Conservation (phyloP, 2,888 invertebrate genomes). For the Deladenus siricidicola region DNA sequence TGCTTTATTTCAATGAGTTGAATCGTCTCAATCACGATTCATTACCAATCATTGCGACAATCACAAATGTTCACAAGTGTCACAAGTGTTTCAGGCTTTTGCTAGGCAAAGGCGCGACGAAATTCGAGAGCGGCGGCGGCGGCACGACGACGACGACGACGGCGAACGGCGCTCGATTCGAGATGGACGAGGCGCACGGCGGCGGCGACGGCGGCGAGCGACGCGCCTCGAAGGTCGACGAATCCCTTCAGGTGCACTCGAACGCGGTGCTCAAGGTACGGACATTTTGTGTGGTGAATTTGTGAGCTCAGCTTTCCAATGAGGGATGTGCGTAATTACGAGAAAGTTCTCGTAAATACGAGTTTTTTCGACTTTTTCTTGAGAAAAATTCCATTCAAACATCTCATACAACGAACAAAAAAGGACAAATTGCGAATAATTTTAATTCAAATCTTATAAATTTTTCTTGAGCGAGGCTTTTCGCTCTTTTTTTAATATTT, state of each 20-base stretch:
- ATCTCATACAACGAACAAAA: neutral
- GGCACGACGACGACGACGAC: slow-evolving; percentile 2
- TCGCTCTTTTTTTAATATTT: too few relatives aligned
- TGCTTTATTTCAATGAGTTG: too few relatives aligned
- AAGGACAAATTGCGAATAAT: neutral
- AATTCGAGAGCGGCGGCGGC: slow-evolving; percentile 6
- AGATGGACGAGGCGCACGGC: slow-evolving; percentile 7
- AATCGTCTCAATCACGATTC: too few relatives aligned
- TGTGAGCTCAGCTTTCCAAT: neutral
- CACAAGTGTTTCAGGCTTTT: neutral
- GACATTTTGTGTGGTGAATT: neutral
- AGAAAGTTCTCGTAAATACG: too few relatives aligned
- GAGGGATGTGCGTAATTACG: too few relatives aligned
- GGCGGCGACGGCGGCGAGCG: slow-evolving; percentile 1
- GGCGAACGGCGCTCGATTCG: slow-evolving; percentile 8
- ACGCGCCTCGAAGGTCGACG: slow-evolving; percentile 1
- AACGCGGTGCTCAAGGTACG: slow-evolving; percentile 36
- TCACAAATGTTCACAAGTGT: too few relatives aligned
- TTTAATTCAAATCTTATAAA: too few relatives aligned
- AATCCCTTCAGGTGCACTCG: slow-evolving; percentile 34
- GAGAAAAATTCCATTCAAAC: neutral
- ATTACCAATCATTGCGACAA: too few relatives aligned
- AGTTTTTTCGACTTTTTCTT: neutral
- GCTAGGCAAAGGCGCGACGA: neutral
- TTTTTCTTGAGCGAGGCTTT: too few relatives aligned